Evolutionary conservation across 2,113 vertebrate species (phyloP), one percentile per base, ranked within the genome.

Genomic region (Petromus typicus): DNA sequence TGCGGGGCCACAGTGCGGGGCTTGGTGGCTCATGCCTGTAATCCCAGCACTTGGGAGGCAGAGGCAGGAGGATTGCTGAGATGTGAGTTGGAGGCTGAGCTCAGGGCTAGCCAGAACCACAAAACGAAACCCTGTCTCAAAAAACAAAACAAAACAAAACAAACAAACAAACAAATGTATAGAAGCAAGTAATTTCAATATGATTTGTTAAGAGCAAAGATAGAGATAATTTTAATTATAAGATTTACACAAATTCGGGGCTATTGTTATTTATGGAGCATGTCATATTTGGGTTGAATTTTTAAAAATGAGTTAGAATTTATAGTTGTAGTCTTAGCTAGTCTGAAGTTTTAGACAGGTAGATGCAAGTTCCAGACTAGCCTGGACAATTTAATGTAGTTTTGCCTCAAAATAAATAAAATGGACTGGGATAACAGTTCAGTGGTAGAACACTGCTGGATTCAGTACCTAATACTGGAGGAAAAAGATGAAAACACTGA

Each of bases 161-260:
- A n/a, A n/a, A n/a, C n/a, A n/a, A n/a, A n/a, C n/a, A n/a, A n/a
- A n/a, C n/a, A n/a, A n/a, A n/a, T n/a, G n/a, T n/a, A n/a, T n/a
- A n/a, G n/a, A n/a, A n/a, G n/a, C n/a, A n/a, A n/a, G n/a, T 93
- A 82, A 43, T 95, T 95, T 96, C 43, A 90, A 0, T 96, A 30
- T 22, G 5, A 64, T 83, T 82, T 91, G 30, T 81, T 89, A 85
- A 86, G n/a, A 90, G n/a, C 37, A 94, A 54, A 85, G 9, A 30
- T 71, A 90, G 85, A 37, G 59, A n/a, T n/a, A n/a, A n/a, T n/a
- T n/a, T n/a, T 63, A 64, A 90, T 64, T 18, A 61, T 23, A 87
- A 25, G 64, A 51, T 66, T 91, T 95, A 94, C 45, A 80, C 37
- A 82, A 69, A n/a, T 75, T 89, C 94, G 80, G n/a, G 14, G 20